Evolutionary conservation across 1,140 invertebrate genomes (phyloP).

Genomic region (Chironomus striatipennis): DNA sequence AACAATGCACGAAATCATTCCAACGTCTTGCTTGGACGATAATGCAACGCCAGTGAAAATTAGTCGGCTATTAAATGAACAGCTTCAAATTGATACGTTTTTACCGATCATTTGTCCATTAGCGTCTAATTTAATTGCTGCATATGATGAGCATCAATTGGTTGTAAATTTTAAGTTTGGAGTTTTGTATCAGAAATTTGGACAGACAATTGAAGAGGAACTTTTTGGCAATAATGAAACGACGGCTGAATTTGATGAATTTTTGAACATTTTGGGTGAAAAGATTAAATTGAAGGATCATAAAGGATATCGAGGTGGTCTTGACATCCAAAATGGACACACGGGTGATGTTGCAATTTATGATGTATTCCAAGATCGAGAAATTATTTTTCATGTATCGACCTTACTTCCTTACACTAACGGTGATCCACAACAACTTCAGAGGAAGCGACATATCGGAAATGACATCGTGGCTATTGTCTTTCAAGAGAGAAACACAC

Average conservation of each 20-base stretch:
- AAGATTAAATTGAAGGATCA: slow-evolving; percentile 86
- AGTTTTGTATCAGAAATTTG: slow-evolving; percentile 89
- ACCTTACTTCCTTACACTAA: slow-evolving; percentile 86
- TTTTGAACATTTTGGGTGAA: slow-evolving; percentile 78
- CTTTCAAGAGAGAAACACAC: slow-evolving; percentile 94
- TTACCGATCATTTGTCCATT: slow-evolving; percentile 81
- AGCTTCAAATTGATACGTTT: slow-evolving; percentile 76
- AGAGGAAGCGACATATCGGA: slow-evolving; percentile 89
- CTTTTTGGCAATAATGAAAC: slow-evolving; percentile 82
- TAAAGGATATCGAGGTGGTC: slow-evolving; percentile 86
- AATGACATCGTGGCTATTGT: slow-evolving; percentile 99
- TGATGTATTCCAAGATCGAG: slow-evolving; percentile 77
- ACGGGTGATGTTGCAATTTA: slow-evolving; percentile 89
- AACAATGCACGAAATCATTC: slow-evolving; percentile 74
- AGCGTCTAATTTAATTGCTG: slow-evolving; percentile 80
- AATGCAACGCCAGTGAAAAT: slow-evolving; percentile 74
- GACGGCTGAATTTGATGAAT: slow-evolving; percentile 86
- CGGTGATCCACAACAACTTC: slow-evolving; percentile 86
- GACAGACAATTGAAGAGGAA: slow-evolving; percentile 91
- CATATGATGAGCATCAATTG: slow-evolving; percentile 93
- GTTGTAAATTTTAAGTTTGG: slow-evolving; percentile 97
- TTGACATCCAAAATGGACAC: slow-evolving; percentile 89
- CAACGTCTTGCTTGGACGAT: slow-evolving; percentile 56
- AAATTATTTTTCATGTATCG: slow-evolving; percentile 96
- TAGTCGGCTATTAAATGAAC: slow-evolving; percentile 83